Conservation (phyloP, 2,888 invertebrate genomes). For the Harpalus rufipes region DNA sequence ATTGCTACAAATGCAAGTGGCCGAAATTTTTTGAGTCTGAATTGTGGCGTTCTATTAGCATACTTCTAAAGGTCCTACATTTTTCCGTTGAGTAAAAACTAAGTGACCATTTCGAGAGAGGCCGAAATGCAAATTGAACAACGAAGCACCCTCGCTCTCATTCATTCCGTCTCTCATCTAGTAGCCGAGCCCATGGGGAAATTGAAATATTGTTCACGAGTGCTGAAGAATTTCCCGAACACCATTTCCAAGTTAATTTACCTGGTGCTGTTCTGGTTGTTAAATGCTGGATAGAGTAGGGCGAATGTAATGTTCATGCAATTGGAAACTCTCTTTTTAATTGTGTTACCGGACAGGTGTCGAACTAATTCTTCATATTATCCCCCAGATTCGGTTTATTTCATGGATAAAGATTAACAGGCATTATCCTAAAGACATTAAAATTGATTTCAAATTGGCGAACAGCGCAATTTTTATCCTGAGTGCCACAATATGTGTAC, state of each 20-base stretch:
- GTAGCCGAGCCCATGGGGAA: constrained; percentile 38
- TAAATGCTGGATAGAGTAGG: constrained; percentile 2
- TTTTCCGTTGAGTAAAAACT: background rate
- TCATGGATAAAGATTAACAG: background rate
- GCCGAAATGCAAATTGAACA: constrained; percentile 8
- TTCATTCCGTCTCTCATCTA: background rate
- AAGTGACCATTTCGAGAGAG: background rate
- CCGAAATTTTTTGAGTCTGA: too few relatives aligned
- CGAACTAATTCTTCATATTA: constrained; percentile 43
- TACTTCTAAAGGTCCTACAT: too few relatives aligned
- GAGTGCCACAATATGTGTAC: too few relatives aligned
- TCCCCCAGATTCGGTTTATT: constrained; percentile 22
- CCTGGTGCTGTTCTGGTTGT: constrained; percentile 36
- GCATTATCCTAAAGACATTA: too few relatives aligned
- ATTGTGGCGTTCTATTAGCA: too few relatives aligned
- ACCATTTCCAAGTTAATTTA: constrained; percentile 51
- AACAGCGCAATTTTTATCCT: too few relatives aligned
- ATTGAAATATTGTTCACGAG: constrained; percentile 53
- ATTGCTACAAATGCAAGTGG: too few relatives aligned
- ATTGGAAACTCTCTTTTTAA: constrained; percentile 47
- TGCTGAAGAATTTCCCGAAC: constrained; percentile 53
- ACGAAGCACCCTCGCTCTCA: background rate
- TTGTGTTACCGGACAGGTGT: constrained; percentile 38
- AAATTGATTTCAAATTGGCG: too few relatives aligned
- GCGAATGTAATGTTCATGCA: constrained; percentile 52